Evolutionary conservation across 2,797 vertebrate genomes (phyloP).

Genomic region (Leptatherina wallacei): DNA sequence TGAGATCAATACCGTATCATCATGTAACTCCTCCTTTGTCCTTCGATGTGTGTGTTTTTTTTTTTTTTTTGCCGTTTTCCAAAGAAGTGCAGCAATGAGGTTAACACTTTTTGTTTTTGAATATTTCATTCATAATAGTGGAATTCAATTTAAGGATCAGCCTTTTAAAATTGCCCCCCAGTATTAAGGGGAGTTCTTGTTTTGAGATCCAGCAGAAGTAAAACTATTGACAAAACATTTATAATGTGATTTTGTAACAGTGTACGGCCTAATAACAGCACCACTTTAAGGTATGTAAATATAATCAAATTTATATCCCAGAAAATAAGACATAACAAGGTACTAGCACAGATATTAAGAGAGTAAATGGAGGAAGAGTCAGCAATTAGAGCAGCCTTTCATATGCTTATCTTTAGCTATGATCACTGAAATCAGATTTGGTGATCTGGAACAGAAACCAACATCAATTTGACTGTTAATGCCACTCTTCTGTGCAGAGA

Average conservation of each 20-base stretch:
- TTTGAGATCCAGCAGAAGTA: neutral
- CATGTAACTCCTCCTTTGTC: constrained; percentile 21
- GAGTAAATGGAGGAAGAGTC: neutral
- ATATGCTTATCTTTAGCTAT: constrained; percentile 8
- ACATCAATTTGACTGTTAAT: constrained; percentile 15
- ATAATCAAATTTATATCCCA: neutral
- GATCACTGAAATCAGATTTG: constrained; percentile 23
- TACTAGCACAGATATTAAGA: constrained; percentile 2
- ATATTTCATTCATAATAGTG: constrained; percentile 13
- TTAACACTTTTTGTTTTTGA: constrained; percentile 17
- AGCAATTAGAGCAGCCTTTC: constrained; percentile 1
- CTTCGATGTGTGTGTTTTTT: constrained; percentile 14
- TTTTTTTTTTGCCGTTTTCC: neutral
- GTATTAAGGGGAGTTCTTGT: neutral
- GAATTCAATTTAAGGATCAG: constrained; percentile 7
- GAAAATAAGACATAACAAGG: neutral
- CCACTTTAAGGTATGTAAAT: neutral
- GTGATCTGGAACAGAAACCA: constrained; percentile 22
- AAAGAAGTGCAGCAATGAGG: constrained; percentile 10
- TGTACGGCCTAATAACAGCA: constrained; percentile 12
- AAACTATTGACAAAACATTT: neutral
- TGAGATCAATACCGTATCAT: constrained; percentile 57
- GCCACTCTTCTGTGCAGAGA: constrained; percentile 21
- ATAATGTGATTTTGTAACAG: neutral
- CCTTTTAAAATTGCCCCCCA: neutral